Evolutionary conservation across 2,797 vertebrate species (phyloP).

Genomic region (Sebastiscus tertius): DNA sequence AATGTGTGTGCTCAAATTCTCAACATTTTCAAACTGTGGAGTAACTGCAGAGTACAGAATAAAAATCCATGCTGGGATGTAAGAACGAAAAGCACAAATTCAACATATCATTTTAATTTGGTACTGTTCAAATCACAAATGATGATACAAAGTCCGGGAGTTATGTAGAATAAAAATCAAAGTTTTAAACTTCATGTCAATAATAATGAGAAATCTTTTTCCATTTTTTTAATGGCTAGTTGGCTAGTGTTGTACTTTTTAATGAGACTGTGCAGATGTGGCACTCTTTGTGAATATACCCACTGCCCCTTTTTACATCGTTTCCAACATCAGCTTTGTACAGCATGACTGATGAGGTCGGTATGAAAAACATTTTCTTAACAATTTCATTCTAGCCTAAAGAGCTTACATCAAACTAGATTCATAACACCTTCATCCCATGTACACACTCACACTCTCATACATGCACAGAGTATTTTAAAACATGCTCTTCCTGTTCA

Average conservation of each 20-base stretch:
- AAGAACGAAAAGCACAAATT: slow-evolving; percentile 4
- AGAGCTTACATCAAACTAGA: slow-evolving; percentile 26
- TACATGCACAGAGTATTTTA: slow-evolving; percentile 11
- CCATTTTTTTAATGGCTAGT: neutral
- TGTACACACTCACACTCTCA: slow-evolving; percentile 13
- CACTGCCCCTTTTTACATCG: neutral
- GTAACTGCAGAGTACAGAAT: neutral
- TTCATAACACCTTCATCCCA: slow-evolving; percentile 7
- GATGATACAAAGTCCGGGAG: slow-evolving; percentile 33
- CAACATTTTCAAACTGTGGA: neutral
- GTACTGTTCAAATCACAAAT: slow-evolving; percentile 37
- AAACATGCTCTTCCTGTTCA: slow-evolving; percentile 4
- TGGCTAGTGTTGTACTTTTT: neutral
- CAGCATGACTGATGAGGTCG: slow-evolving; percentile 27
- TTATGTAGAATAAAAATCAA: slow-evolving; percentile 36
- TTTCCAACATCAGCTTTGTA: slow-evolving; percentile 11
- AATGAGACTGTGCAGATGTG: neutral
- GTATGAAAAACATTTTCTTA: slow-evolving; percentile 30
- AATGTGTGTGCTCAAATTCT: neutral
- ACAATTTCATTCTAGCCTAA: slow-evolving; percentile 21
- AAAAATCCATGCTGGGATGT: neutral
- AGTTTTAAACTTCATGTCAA: slow-evolving; percentile 20
- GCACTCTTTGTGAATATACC: neutral
- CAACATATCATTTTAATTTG: slow-evolving; percentile 52
- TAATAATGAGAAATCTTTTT: neutral